These are phyloP conservation scores for Avahi laniger DNA, from an alignment of 2,797 vertebrate species.

Conservation along the genomic window DNA sequence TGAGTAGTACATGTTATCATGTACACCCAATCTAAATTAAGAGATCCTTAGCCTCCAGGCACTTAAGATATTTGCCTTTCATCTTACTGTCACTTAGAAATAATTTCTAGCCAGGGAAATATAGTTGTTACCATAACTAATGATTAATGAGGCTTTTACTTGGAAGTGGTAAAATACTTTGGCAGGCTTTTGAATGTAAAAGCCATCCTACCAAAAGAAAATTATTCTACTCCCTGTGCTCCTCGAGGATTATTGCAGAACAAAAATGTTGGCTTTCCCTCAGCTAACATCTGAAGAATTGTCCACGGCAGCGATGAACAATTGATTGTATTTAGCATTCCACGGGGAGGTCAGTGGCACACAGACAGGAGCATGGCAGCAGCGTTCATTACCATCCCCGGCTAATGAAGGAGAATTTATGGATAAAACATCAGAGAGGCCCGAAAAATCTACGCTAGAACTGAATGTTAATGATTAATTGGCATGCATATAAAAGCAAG, in stretches of 20 bases:
- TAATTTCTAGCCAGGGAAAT: slow-evolving; percentile 41
- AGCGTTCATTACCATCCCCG: not conserved
- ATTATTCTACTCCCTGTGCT: not conserved
- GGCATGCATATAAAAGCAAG: not conserved
- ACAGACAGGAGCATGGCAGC: not conserved
- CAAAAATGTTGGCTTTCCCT: slow-evolving; percentile 56
- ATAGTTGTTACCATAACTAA: not conserved
- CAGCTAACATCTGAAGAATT: slow-evolving; percentile 17
- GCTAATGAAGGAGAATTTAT: not conserved
- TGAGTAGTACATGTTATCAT: no score
- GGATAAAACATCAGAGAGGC: slow-evolving; percentile 57
- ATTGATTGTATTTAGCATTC: slow-evolving; percentile 34
- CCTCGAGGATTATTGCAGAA: slow-evolving; percentile 10
- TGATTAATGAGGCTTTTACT: slow-evolving; percentile 46
- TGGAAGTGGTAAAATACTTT: slow-evolving; percentile 29
- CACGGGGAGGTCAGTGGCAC: not conserved
- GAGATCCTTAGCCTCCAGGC: not conserved
- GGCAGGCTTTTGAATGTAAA: not conserved
- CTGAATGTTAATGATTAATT: slow-evolving; percentile 54
- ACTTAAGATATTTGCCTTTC: not conserved
- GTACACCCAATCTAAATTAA: not conserved
- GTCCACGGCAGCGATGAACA: slow-evolving; percentile 14
- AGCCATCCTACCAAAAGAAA: slow-evolving; percentile 35
- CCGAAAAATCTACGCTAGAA: not conserved
- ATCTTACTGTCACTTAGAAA: slow-evolving; percentile 40